Conservation (phyloP, 2,888 invertebrate species). For the Abrostola triplasia region DNA sequence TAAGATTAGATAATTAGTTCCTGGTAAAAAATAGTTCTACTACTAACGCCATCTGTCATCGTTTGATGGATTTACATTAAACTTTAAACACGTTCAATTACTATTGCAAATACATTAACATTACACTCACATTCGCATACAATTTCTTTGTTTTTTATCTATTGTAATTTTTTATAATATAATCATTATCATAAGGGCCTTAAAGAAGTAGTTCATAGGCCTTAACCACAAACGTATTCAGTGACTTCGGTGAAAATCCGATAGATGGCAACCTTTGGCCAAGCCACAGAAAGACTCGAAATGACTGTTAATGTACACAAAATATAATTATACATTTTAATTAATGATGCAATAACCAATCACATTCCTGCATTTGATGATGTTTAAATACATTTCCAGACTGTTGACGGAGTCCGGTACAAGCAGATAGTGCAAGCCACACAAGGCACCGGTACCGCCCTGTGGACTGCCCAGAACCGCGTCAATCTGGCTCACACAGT, state of each 20-base stretch:
- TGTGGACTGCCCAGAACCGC: conserved; percentile 72
- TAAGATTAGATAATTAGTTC: too few relatives aligned
- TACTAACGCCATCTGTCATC: conserved; percentile 5
- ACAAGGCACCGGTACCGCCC: conserved; percentile 61
- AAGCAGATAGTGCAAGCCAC: conserved; percentile 90
- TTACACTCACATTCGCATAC: too few relatives aligned
- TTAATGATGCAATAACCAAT: too few relatives aligned
- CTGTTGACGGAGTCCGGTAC: conserved; percentile 86
- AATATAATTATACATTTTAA: too few relatives aligned
- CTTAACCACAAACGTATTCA: background rate
- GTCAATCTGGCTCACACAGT: conserved; percentile 88
- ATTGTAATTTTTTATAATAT: too few relatives aligned
- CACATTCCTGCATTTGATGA: too few relatives aligned
- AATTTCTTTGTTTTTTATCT: too few relatives aligned
- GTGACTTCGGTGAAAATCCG: background rate
- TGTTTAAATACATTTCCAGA: conserved; percentile 72
- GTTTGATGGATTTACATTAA: background rate
- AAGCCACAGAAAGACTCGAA: background rate
- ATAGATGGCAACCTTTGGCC: background rate
- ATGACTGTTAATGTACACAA: too few relatives aligned
- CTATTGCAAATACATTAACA: too few relatives aligned
- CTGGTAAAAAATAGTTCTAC: background rate
- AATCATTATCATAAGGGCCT: too few relatives aligned
- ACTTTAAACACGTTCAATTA: too few relatives aligned
- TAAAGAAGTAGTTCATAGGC: too few relatives aligned